Percentiles rank a stretch among this genome's conserved stretches.
Evolutionary conservation across 2,113 vertebrate species (phyloP).

Genomic region (Aldabrachelys gigantea): DNA sequence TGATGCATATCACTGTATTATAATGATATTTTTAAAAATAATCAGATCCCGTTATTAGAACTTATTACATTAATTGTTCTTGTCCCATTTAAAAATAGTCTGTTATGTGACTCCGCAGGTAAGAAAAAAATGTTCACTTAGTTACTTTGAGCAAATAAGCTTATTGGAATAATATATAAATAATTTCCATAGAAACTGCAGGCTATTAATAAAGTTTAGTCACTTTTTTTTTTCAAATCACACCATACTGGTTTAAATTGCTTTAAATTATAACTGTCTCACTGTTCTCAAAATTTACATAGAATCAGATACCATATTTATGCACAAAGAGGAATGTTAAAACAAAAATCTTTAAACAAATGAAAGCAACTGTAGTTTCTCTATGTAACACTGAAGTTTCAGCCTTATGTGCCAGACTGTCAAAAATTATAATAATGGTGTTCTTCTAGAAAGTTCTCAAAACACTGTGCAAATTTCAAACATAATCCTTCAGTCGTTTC

Average conservation of each 20-base stretch:
- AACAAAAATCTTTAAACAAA: conserved; percentile 2
- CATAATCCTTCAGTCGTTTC: not conserved
- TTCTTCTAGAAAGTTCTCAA: not conserved
- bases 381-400: not conserved
- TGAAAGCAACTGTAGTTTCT: not conserved
- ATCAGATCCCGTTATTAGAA: conserved; percentile 31
- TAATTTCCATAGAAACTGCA: not conserved
- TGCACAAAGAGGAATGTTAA: not conserved
- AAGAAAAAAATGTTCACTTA: not conserved
- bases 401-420: not conserved
- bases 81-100: not conserved
- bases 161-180: conserved; percentile 10
- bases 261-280: conserved; percentile 24
- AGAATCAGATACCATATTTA: not conserved
- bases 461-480: not conserved
- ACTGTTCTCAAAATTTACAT: not conserved
- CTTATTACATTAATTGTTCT: conserved; percentile 48
- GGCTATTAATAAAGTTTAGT: not conserved
- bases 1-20: not conserved
- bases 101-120: not conserved
- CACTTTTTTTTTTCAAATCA: not conserved
- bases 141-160: conserved; percentile 3
- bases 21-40: conserved; percentile 20
- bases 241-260: not conserved
- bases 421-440: not conserved